Conservation (phyloP, 2,888 invertebrate genomes). For the Sinelater perroti region DNA sequence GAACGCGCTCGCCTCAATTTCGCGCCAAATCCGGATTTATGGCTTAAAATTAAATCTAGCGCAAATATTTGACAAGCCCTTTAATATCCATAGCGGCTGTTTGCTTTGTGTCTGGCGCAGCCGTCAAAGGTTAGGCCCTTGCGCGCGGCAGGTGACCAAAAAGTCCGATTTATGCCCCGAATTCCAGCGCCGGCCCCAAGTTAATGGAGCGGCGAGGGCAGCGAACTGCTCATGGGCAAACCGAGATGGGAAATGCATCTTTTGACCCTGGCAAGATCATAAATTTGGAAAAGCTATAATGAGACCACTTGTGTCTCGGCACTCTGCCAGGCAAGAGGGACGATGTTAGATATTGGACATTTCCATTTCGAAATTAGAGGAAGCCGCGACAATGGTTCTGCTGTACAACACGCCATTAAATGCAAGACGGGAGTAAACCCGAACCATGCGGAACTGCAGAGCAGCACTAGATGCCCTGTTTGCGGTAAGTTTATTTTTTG, state of each 20-base stretch:
- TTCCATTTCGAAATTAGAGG: slow-evolving; percentile 28
- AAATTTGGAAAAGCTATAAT: slow-evolving; percentile 39
- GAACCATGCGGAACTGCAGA: too few relatives aligned
- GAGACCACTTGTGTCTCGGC: slow-evolving; percentile 40
- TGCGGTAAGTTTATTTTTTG: too few relatives aligned
- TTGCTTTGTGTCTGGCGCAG: too few relatives aligned
- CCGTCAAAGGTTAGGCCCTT: too few relatives aligned
- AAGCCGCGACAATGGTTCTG: too few relatives aligned
- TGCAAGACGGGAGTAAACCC: too few relatives aligned
- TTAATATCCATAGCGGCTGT: too few relatives aligned
- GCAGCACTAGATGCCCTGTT: too few relatives aligned
- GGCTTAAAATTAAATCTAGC: slow-evolving; percentile 2
- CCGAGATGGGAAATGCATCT: slow-evolving; percentile 38
- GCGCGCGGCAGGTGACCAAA: too few relatives aligned
- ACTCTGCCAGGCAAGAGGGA: slow-evolving; percentile 37
- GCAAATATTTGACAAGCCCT: slow-evolving; percentile 12
- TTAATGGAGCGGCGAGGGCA: slow-evolving; percentile 46
- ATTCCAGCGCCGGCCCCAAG: slow-evolving; percentile 39
- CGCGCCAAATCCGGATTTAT: slow-evolving; percentile 7
- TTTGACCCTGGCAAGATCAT: slow-evolving; percentile 39
- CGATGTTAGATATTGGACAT: slow-evolving; percentile 37
- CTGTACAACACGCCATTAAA: too few relatives aligned
- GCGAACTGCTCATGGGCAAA: slow-evolving; percentile 36
- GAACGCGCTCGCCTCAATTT: slow-evolving; percentile 3
- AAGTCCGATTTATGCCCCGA: too few relatives aligned